Evolutionary conservation across 2,797 vertebrate species (phyloP).

Genomic region (Graptemys geographica): DNA sequence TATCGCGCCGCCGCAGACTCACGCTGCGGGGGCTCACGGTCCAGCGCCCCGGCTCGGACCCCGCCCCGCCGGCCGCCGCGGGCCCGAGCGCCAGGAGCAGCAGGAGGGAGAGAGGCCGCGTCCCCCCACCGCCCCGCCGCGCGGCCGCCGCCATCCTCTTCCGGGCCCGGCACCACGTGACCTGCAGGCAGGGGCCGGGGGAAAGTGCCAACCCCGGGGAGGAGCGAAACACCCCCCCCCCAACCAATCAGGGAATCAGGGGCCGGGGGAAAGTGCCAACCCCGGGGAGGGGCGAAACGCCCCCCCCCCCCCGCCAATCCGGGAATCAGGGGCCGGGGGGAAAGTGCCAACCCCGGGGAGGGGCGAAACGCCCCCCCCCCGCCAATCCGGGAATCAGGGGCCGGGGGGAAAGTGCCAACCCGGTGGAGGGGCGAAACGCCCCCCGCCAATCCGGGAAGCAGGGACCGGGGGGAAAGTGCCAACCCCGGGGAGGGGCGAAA

Average conservation of each 20-base stretch:
- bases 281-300: too few relatives aligned
- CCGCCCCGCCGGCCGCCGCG: neutral
- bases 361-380: neutral
- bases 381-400: neutral
- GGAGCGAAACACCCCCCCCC: neutral
- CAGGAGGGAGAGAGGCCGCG: neutral
- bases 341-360: neutral
- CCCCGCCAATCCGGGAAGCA: neutral
- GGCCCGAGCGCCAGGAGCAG: neutral
- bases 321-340: neutral
- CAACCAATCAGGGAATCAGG: neutral
- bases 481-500: neutral
- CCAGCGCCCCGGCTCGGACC: neutral
- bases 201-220: neutral
- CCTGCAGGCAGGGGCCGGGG: neutral
- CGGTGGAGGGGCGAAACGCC: too few relatives aligned
- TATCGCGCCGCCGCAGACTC: neutral
- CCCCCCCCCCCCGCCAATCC: neutral
- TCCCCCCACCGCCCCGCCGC: neutral
- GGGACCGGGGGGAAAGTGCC: neutral
- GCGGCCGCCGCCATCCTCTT: slow-evolving; percentile 28
- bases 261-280: neutral
- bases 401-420: neutral
- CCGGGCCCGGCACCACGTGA: slow-evolving; percentile 23
- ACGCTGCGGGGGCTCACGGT: neutral